These are phyloP conservation scores for Leptatherina wallacei DNA, from an alignment of 2,797 vertebrate genomes.

Conservation along the genomic window DNA sequence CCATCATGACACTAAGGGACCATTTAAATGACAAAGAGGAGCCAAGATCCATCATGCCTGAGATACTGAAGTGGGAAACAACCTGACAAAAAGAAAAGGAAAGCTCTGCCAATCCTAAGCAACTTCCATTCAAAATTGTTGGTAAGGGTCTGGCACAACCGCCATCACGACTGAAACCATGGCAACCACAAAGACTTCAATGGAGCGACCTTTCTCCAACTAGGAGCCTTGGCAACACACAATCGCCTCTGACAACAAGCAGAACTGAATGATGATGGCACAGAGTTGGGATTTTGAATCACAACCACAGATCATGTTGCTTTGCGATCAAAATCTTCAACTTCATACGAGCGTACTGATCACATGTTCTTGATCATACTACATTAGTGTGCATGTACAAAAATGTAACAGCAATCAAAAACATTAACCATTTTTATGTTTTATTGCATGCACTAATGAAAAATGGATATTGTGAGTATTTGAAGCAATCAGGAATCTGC, in stretches of 20 bases:
- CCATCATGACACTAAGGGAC: conserved; percentile 2
- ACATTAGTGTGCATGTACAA: neutral
- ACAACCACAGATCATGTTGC: conserved; percentile 16
- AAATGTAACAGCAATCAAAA: neutral
- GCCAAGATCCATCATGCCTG: neutral
- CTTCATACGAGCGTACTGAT: conserved; percentile 24
- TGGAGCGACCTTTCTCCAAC: conserved; percentile 53
- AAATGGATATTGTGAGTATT: neutral
- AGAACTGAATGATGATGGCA: conserved; percentile 22
- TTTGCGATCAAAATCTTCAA: conserved; percentile 18
- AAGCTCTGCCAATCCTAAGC: conserved; percentile 12
- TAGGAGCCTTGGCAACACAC: conserved; percentile 55
- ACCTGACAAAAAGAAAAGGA: neutral
- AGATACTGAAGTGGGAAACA: neutral
- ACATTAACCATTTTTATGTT: neutral
- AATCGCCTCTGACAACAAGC: conserved; percentile 41
- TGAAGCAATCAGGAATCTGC: neutral
- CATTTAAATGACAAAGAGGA: conserved; percentile 7
- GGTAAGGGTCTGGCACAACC: conserved; percentile 15
- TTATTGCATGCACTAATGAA: no score
- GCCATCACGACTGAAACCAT: conserved; percentile 58
- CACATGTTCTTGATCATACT: neutral
- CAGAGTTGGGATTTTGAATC: conserved; percentile 34
- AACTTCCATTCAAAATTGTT: conserved; percentile 32
- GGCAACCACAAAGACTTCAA: conserved; percentile 59